Percentiles rank a stretch among this genome's conserved stretches.
Conservation (phyloP, 2,113 vertebrate species). For the Glaucomys volans region DNA sequence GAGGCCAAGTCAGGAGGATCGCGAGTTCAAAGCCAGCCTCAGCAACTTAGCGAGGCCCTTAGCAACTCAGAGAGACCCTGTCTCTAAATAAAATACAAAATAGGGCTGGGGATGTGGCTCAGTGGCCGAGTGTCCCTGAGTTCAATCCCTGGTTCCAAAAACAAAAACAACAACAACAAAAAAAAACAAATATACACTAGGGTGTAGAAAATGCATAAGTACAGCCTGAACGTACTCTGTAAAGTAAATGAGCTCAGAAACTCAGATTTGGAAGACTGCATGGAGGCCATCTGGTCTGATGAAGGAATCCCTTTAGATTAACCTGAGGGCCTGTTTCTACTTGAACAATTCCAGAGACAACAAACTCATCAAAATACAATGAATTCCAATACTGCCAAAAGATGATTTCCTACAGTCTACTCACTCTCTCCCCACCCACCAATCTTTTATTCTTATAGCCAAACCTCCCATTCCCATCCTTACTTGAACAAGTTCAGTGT, state of each 20-base stretch:
- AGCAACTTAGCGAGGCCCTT: too few relatives aligned
- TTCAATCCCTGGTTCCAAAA: too few relatives aligned
- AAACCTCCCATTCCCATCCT: neutral
- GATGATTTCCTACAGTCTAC: neutral
- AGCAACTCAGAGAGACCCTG: too few relatives aligned
- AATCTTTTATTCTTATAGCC: neutral
- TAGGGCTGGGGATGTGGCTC: too few relatives aligned
- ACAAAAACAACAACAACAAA: too few relatives aligned
- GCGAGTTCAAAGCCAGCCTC: too few relatives aligned
- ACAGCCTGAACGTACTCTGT: neutral
- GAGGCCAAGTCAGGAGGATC: too few relatives aligned
- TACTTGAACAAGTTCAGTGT: neutral
- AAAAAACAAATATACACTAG: neutral
- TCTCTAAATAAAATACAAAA: too few relatives aligned
- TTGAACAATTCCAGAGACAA: neutral
- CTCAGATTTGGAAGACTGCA: neutral
- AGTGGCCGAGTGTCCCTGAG: too few relatives aligned
- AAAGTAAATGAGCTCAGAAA: slow-evolving; percentile 43
- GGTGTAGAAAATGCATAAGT: neutral
- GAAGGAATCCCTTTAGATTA: slow-evolving; percentile 18
- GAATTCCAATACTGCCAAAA: neutral
- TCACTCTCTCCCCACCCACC: neutral
- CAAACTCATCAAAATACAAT: neutral
- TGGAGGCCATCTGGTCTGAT: neutral
- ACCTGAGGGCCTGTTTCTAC: neutral